Evolutionary conservation across 2,888 invertebrate genomes (phyloP).

Genomic region (Dusona sp.): DNA sequence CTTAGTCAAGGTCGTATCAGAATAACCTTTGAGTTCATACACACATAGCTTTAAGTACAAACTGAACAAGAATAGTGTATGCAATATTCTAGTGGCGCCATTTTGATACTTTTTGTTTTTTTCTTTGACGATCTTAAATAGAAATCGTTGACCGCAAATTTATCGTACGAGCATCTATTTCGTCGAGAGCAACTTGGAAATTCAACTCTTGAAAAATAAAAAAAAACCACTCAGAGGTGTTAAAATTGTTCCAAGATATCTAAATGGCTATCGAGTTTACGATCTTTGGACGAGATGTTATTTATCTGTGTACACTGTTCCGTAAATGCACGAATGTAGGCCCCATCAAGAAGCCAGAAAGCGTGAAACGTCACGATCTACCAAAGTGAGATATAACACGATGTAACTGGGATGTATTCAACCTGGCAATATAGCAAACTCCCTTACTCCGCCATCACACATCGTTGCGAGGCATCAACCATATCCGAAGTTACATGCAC

Average conservation of each 20-base stretch:
- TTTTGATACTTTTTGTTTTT: too few relatives aligned
- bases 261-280: constrained; percentile 12
- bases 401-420: constrained; percentile 69
- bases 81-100: too few relatives aligned
- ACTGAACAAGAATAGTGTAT: too few relatives aligned
- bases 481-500: constrained; percentile 30
- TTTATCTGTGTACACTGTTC: constrained; percentile 28
- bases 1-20: too few relatives aligned
- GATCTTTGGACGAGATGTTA: constrained; percentile 32
- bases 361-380: constrained; percentile 71
- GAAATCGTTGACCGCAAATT: too few relatives aligned
- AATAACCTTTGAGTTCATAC: too few relatives aligned
- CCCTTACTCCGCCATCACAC: constrained; percentile 31
- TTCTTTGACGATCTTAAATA: too few relatives aligned
- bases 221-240: background rate
- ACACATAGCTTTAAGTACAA: too few relatives aligned
- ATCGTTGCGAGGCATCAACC: constrained; percentile 40
- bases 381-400: constrained; percentile 74
- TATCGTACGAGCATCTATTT: too few relatives aligned
- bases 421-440: constrained; percentile 45
- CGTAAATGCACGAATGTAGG: constrained; percentile 45
- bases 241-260: background rate
- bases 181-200: too few relatives aligned
- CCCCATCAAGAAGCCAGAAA: constrained; percentile 58
- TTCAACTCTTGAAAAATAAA: background rate